Evolutionary conservation across 2,797 vertebrate genomes (phyloP).

Genomic region (Picus viridis): DNA sequence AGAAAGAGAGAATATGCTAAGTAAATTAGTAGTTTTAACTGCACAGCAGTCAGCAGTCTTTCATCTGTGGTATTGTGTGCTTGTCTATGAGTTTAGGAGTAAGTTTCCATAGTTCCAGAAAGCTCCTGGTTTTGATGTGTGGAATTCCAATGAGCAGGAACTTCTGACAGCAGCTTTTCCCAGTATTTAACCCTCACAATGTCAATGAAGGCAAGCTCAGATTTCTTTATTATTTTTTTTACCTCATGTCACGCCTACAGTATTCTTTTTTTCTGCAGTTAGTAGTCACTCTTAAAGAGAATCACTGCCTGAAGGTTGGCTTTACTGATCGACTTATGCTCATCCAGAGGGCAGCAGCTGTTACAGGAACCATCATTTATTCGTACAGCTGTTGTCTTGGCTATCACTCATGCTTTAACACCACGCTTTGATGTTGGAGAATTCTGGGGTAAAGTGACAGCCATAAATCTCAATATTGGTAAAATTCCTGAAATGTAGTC

Average conservation of each 20-base stretch:
- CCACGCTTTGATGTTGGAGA: constrained; percentile 45
- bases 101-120: constrained; percentile 31
- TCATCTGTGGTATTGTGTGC: neutral
- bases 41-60: constrained; percentile 57
- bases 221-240: rapidly evolving
- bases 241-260: neutral
- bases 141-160: constrained; percentile 39
- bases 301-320: neutral
- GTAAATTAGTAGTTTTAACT: constrained; percentile 46
- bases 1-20: constrained; percentile 39
- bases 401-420: neutral
- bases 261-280: neutral
- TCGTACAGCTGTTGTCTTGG: constrained; percentile 29
- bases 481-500: neutral
- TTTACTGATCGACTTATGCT: neutral
- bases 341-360: neutral
- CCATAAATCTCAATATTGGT: constrained; percentile 14
- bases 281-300: neutral
- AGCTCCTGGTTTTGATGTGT: neutral
- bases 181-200: neutral
- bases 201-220: neutral
- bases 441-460: constrained; percentile 10
- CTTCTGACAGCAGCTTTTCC: constrained; percentile 11
- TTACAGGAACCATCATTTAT: constrained; percentile 9
- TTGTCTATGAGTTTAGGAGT: constrained; percentile 6